A percentile compares a stretch with the other conserved stretches of the same genome.
Evolutionary conservation across 2,888 invertebrate species (phyloP).

Genomic region (Hymenopus coronatus): DNA sequence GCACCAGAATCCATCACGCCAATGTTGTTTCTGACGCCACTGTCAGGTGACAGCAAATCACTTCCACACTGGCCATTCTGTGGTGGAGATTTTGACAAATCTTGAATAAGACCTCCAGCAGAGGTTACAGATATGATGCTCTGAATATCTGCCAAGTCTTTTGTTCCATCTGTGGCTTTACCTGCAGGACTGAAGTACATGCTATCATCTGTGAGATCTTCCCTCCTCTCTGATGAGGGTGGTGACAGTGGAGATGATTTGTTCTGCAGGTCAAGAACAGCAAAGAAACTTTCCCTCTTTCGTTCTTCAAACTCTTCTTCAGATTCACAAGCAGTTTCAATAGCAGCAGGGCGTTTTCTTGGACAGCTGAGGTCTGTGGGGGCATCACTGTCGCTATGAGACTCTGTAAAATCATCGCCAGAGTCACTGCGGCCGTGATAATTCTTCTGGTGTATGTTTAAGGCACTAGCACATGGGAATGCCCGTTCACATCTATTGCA

Average conservation of each 20-base stretch:
- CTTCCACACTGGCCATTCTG: conserved; percentile 1
- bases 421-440: conserved; percentile 42
- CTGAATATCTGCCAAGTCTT: conserved; percentile 82
- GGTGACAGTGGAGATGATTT: conserved; percentile 39
- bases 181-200: conserved; percentile 45
- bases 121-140: conserved; percentile 74
- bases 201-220: conserved; percentile 47
- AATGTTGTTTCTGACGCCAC: conserved; percentile 8
- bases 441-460: conserved; percentile 64
- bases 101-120: conserved; percentile 33
- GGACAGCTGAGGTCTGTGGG: conserved; percentile 38
- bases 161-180: conserved; percentile 44
- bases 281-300: conserved; percentile 75
- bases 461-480: conserved; percentile 67
- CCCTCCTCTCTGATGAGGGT: background rate
- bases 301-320: conserved; percentile 55
- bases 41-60: conserved; percentile 38
- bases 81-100: conserved; percentile 29
- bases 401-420: conserved; percentile 30
- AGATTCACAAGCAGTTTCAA: conserved; percentile 29
- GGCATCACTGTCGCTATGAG: conserved; percentile 43
- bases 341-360: background rate
- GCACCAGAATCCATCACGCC: conserved; percentile 24
- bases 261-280: conserved; percentile 73
- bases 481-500: conserved; percentile 68